phyloP scores from a whole-genome alignment of 2,797 vertebrate species.

The Micrastur ruficollis region DNA sequence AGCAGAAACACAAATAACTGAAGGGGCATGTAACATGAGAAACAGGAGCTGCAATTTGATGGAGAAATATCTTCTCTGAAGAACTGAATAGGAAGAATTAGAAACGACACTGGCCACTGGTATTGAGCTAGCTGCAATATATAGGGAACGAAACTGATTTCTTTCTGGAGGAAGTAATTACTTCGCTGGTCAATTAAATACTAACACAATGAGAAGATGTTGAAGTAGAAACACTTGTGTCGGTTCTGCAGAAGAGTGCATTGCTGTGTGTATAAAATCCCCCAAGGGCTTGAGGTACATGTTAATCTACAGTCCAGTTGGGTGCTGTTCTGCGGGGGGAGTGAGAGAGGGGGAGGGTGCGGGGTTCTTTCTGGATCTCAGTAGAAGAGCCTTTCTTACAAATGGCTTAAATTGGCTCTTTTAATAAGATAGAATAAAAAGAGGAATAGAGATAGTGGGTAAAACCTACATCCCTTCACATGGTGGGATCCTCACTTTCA shows the following conservation, averaged over 20 bases:
- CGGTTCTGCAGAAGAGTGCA: not conserved
- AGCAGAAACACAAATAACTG: not conserved
- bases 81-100: not conserved
- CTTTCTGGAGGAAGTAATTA: constrained; percentile 46
- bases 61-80: not conserved
- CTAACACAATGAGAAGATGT: constrained; percentile 11
- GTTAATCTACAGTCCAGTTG: not conserved
- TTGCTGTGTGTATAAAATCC: not conserved
- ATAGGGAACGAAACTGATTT: constrained; percentile 35
- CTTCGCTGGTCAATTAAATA: constrained; percentile 52
- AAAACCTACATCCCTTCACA: accelerated
- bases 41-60: not conserved
- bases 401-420: not conserved
- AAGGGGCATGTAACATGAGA: not conserved
- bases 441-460: not conserved
- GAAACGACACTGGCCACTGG: not conserved
- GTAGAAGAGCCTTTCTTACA: not conserved
- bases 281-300: accelerated
- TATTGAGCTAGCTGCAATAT: not conserved
- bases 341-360: accelerated
- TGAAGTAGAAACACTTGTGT: not conserved
- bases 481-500: accelerated
- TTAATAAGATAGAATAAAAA: not conserved
- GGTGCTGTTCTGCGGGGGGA: not conserved
- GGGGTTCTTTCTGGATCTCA: not conserved